Evolutionary conservation across 2,888 invertebrate genomes (phyloP), one percentile per base, ranked within the genome.

Genomic region (Alitta virens): DNA sequence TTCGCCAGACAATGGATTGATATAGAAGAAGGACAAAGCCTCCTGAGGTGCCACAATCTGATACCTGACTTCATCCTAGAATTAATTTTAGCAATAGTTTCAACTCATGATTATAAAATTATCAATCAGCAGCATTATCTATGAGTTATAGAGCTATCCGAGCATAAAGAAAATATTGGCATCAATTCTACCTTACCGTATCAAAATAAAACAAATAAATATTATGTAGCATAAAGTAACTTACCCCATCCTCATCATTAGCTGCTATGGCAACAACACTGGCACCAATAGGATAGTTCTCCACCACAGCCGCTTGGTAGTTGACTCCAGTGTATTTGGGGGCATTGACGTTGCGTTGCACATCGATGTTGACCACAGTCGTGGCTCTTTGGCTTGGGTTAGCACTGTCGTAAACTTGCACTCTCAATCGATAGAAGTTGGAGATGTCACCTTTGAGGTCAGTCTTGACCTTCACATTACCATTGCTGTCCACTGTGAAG

Each of bases 1-100:
- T 2, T 89, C 86, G 0, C 95, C 95, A 0, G 88, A 87, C 70
- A 87, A 88, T 2, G 91, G 87, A 69, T 92, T 91, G 54, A 94
- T 90, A 62, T 89, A 87, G 81, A 95, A 94, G 24, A 66, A 68
- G 25, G 70, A 68, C 21, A 71, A 68, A 3, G 70, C 68, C 2
- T 66, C 65, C 2, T 64, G 67, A 25, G 74, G 71, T 5, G 76
- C 77, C 5, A 70, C 52, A 50, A 77, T 62, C 14, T 53, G 52
- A 65, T 73, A 78, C 1, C 59, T 50, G 16, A 78, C 58, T 5
- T 68, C 68, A 68, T 76, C 76, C 61, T 61, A 50, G 5, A 60
- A 24, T 5, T 21, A 21, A 33, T n/a, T n/a, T n/a, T n/a, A n/a
- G n/a, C n/a, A n/a, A n/a, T n/a, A n/a, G n/a, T n/a, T n/a, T n/a